These are phyloP conservation scores for Sphaerodactylus townsendi DNA, from an alignment of 2,113 vertebrate genomes.

Conservation along the genomic window DNA sequence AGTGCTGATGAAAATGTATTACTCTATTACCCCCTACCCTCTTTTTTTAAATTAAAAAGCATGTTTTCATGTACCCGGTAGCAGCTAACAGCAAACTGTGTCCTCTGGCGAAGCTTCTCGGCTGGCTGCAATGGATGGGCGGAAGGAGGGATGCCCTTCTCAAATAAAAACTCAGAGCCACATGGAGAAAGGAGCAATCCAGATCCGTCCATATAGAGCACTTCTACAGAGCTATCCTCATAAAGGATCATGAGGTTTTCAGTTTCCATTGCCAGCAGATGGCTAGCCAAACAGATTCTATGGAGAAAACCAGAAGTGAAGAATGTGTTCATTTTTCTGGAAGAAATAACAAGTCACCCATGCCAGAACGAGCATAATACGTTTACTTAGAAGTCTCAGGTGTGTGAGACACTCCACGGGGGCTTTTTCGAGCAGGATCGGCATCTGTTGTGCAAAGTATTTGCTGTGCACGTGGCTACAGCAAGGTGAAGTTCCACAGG, in stretches of 20 bases:
- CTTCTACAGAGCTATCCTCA: slow-evolving; percentile 82
- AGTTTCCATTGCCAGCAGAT: slow-evolving; percentile 27
- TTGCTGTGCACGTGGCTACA: too few relatives aligned
- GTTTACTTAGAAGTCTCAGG: too few relatives aligned
- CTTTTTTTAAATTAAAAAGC: neutral
- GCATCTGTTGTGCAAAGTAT: too few relatives aligned
- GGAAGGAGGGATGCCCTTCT: slow-evolving; percentile 59
- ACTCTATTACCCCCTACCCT: neutral
- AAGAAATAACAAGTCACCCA: neutral
- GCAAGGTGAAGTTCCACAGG: too few relatives aligned
- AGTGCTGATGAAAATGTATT: neutral
- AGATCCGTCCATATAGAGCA: slow-evolving; percentile 72
- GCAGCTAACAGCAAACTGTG: slow-evolving; percentile 81
- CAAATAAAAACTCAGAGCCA: slow-evolving; percentile 82
- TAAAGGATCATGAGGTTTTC: slow-evolving; percentile 78
- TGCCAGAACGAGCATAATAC: neutral
- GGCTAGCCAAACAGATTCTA: neutral
- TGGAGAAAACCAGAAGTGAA: neutral
- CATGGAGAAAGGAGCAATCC: slow-evolving; percentile 84
- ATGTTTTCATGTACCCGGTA: slow-evolving; percentile 72
- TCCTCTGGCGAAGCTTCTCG: slow-evolving; percentile 78
- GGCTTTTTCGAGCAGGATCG: neutral
- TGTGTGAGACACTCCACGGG: neutral
- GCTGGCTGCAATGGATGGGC: slow-evolving; percentile 74
- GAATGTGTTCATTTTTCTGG: neutral